Base-by-base conservation (phyloP, 2,888 invertebrate species). In the Trichacis sp. region DNA sequence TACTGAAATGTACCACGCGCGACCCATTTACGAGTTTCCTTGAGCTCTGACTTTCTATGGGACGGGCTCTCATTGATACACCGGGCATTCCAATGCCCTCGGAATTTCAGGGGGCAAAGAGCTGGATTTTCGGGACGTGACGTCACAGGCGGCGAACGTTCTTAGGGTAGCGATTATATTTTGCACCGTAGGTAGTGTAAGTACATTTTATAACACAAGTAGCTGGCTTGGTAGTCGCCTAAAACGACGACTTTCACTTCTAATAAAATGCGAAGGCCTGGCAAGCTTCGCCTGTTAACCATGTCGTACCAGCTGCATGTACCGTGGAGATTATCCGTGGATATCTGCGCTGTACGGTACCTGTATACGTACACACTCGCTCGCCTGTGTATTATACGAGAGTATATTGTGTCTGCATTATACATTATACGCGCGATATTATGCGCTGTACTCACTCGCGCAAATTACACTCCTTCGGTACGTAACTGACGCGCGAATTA, bases 251-350 rank as follows among this genome's bases (percentile, higher is more conserved):
- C 78, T 79, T 79, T 79, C 79, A 79, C 78, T 79, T 77, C 77
- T 79, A 78, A 78, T 78, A 78, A 78, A 79, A 79, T 76, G 77
- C 77, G 78, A 77, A 76, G 77, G 76, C 74, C 73, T 77, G 74
- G 55, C 64, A 58, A 49, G 61, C 61, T 61, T 62, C 61, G 62
- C 53, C 64, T 56, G 68, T 58, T 61, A 64, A 68, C 64, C 61
- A 61, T 54, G 64, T 60, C 64, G 56, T 56, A 51, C 58, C 64
- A 63, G 52, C 58, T 33, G 53, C 58, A 55, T 55, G 54, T 45
- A 58, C 58, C 55, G 59, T 55, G 58, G 51, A 64, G 55, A 59
- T 49, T 58, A 58, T 54, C 48, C 42, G 62, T 9, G 43, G 50
- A 52, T 52, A 52, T 59, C 52, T 42, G 40, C 29, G 40, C 19